phyloP scores from a whole-genome alignment of 2,888 invertebrate genomes.

The Gymnosoma rotundatum region DNA sequence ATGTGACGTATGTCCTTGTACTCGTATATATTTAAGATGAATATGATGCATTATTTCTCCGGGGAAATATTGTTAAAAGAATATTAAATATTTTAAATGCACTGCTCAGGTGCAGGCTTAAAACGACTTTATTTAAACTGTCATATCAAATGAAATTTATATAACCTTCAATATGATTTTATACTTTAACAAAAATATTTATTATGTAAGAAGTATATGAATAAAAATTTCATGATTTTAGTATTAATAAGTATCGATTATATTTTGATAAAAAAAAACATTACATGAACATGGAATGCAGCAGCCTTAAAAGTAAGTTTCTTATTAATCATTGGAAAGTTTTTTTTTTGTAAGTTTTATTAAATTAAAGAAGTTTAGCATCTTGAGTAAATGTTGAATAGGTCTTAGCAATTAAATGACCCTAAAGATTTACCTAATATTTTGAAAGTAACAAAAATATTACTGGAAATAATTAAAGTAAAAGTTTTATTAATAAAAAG shows the following conservation, averaged over 20 bases:
- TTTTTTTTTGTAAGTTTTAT: too few relatives aligned
- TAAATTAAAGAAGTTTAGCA: too few relatives aligned
- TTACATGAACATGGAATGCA: too few relatives aligned
- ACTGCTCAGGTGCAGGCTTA: conserved; percentile 29
- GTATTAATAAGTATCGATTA: background rate
- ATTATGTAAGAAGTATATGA: background rate
- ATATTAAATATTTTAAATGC: conserved; percentile 52
- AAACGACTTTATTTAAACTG: conserved; percentile 25
- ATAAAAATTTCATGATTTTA: background rate
- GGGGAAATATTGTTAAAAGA: conserved; percentile 51
- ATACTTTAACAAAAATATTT: background rate
- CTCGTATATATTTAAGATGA: conserved; percentile 15
- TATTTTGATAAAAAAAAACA: background rate
- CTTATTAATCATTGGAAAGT: too few relatives aligned
- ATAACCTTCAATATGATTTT: background rate
- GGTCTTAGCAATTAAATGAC: too few relatives aligned
- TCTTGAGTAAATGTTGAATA: too few relatives aligned
- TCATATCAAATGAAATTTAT: conserved; percentile 39
- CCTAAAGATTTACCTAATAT: too few relatives aligned
- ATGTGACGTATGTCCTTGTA: conserved; percentile 25
- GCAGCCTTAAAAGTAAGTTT: too few relatives aligned
- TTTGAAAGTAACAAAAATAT: too few relatives aligned
- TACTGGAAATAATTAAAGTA: too few relatives aligned
- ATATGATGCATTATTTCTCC: conserved; percentile 51
- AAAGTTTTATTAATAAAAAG: too few relatives aligned